phyloP scores from a whole-genome alignment of 1,140 invertebrate species.

The Drosophila santomea region DNA sequence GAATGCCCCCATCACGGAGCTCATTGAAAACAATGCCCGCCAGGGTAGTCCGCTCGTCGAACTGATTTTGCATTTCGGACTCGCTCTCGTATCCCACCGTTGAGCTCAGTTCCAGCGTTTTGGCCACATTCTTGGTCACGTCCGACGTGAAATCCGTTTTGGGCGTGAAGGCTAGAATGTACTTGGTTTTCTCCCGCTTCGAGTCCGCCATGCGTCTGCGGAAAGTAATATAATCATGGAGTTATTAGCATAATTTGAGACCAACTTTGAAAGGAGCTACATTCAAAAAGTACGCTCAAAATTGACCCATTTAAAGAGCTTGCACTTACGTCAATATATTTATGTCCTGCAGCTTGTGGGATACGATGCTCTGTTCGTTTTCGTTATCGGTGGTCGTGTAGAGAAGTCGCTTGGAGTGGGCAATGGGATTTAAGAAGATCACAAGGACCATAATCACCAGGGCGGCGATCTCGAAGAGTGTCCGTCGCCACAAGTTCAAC shows the following conservation, averaged over 20 bases:
- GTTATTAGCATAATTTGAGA: no score
- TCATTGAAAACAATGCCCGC: conserved; percentile 48
- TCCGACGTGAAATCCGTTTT: conserved; percentile 13
- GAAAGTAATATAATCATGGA: background rate
- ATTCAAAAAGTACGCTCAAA: no score
- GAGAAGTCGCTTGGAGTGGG: conserved; percentile 48
- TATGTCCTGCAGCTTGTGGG: conserved; percentile 52
- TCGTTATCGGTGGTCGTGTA: conserved; percentile 30
- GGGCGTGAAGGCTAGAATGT: conserved; percentile 46
- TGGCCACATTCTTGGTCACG: conserved; percentile 25
- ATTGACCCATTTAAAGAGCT: no score
- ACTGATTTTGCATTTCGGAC: conserved; percentile 45
- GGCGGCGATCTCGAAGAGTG: conserved; percentile 48
- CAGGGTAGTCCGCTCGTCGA: conserved; percentile 62
- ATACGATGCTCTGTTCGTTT: conserved; percentile 23
- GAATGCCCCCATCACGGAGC: background rate
- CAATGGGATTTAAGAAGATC: conserved; percentile 59
- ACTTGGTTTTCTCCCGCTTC: conserved; percentile 60
- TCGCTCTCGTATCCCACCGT: conserved; percentile 8
- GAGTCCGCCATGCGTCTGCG: conserved; percentile 38
- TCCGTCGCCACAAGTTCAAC: conserved; percentile 49
- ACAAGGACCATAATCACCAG: conserved; percentile 56
- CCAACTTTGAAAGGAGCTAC: no score
- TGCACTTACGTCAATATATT: conserved; percentile 59
- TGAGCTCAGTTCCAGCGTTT: conserved; percentile 39